These are phyloP conservation scores for Nephrotoma guestfalica DNA, from an alignment of 2,888 invertebrate genomes.

Conservation along the genomic window DNA sequence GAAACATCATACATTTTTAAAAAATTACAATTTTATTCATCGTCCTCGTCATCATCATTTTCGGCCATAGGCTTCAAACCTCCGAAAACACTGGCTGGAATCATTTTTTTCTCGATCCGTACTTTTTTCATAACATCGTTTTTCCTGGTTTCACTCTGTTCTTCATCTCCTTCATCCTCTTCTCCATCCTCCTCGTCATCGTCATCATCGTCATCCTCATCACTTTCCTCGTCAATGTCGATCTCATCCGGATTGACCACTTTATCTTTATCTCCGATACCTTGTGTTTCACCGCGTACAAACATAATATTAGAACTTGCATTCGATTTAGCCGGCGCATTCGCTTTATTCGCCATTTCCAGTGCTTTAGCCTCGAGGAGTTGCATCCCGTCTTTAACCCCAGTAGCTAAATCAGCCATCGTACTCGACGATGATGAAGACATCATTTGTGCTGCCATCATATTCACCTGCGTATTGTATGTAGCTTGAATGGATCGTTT, in stretches of 20 bases:
- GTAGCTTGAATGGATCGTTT: constrained; percentile 95
- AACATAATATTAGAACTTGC: constrained; percentile 55
- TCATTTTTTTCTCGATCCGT: constrained; percentile 66
- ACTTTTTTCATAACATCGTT: constrained; percentile 44
- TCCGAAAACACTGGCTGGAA: constrained; percentile 89
- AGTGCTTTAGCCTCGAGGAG: constrained; percentile 73
- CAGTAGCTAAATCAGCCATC: constrained; percentile 56
- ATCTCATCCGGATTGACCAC: constrained; percentile 81
- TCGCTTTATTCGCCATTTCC: constrained; percentile 30
- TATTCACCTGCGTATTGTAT: constrained; percentile 96
- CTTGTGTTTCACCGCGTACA: constrained; percentile 77
- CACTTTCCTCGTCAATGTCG: constrained; percentile 60
- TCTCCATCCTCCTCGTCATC: constrained; percentile 40
- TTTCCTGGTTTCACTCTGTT: constrained; percentile 35
- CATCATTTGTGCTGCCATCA: constrained; percentile 97
- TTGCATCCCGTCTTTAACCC: constrained; percentile 75
- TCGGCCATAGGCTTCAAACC: constrained; percentile 37
- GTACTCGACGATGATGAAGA: constrained; percentile 58
- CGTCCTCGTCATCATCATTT: constrained; percentile 12
- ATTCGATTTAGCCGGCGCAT: not conserved
- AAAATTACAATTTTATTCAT: not conserved
- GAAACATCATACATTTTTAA: not conserved
- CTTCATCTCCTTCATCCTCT: constrained; percentile 46
- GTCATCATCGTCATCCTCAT: constrained; percentile 42
- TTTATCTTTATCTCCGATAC: constrained; percentile 46